Evolutionary conservation across 2,113 vertebrate genomes (phyloP).

Genomic region (Silurus asotus): DNA sequence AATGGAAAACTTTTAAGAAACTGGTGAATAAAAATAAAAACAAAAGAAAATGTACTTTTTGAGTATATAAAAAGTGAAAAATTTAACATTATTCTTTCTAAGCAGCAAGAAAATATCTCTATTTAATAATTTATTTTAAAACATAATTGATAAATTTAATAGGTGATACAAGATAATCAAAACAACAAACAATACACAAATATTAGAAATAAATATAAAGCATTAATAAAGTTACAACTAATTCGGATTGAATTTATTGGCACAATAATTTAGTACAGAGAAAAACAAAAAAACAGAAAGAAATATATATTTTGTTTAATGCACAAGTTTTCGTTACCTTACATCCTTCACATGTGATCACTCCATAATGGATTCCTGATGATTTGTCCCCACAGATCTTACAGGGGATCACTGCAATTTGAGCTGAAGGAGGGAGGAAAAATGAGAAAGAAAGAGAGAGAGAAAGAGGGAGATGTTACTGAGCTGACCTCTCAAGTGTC

Average conservation of each 20-base stretch:
- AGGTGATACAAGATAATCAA: too few species aligned
- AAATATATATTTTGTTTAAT: not conserved
- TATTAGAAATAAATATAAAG: too few species aligned
- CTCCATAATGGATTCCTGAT: constrained; percentile 90
- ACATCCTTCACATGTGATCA: constrained; percentile 85
- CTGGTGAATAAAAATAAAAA: not conserved
- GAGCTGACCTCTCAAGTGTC: too few species aligned
- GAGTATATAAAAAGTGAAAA: not conserved
- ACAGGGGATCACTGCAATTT: constrained; percentile 92
- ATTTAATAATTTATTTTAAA: too few species aligned
- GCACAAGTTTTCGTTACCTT: constrained; percentile 64
- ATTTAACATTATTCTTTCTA: not conserved
- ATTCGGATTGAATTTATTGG: too few species aligned
- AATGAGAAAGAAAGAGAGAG: not conserved
- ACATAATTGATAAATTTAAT: too few species aligned
- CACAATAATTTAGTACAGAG: not conserved
- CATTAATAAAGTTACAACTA: too few species aligned
- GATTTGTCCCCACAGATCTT: constrained; percentile 95
- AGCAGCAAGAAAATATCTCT: not conserved
- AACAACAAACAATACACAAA: too few species aligned
- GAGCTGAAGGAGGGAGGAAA: constrained; percentile 70
- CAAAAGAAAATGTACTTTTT: not conserved
- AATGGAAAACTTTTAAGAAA: too few species aligned
- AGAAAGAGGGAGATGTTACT: not conserved
- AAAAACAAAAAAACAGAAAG: not conserved